Conservation (phyloP, 2,888 invertebrate species). For the Philereme transversata region DNA sequence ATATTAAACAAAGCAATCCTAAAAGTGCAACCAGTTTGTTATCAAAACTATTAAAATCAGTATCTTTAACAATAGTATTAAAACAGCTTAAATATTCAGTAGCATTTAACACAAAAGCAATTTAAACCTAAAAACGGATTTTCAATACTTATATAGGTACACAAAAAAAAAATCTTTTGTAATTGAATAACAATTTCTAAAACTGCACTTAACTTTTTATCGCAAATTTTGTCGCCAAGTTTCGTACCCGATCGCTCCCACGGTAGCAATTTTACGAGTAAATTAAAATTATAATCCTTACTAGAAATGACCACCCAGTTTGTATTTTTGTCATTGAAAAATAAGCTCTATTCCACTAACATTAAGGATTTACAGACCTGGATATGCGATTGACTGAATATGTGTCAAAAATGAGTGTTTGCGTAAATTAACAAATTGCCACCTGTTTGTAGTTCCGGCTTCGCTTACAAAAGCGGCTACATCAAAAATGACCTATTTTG, state of each 20-base stretch:
- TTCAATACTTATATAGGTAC: constrained; percentile 24
- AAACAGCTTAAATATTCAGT: constrained; percentile 5
- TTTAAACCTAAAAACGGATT: constrained; percentile 47
- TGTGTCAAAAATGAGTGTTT: constrained; percentile 19
- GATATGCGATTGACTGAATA: constrained; percentile 16
- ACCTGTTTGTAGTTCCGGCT: constrained; percentile 24
- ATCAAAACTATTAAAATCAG: too few relatives aligned
- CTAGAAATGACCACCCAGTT: constrained; percentile 22
- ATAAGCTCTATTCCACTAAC: constrained; percentile 9
- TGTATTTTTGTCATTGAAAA: constrained; percentile 9
- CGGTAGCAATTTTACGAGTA: constrained; percentile 39
- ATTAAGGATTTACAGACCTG: constrained; percentile 2
- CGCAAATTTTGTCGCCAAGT: constrained; percentile 3
- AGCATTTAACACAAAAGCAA: constrained; percentile 24
- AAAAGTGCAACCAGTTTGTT: background rate
- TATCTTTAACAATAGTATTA: background rate
- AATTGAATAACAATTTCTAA: constrained; percentile 7
- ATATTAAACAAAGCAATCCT: background rate
- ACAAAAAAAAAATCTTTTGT: constrained; percentile 5
- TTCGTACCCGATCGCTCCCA: constrained; percentile 9
- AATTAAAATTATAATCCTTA: constrained; percentile 16
- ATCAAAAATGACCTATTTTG: constrained; percentile 15
- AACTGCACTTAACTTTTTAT: background rate
- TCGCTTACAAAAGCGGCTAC: constrained; percentile 16
- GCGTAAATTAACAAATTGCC: constrained; percentile 16